Percentiles rank a stretch among this genome's conserved stretches.
Conservation (phyloP, 2,888 invertebrate genomes). For the Agapostemon virescens region DNA sequence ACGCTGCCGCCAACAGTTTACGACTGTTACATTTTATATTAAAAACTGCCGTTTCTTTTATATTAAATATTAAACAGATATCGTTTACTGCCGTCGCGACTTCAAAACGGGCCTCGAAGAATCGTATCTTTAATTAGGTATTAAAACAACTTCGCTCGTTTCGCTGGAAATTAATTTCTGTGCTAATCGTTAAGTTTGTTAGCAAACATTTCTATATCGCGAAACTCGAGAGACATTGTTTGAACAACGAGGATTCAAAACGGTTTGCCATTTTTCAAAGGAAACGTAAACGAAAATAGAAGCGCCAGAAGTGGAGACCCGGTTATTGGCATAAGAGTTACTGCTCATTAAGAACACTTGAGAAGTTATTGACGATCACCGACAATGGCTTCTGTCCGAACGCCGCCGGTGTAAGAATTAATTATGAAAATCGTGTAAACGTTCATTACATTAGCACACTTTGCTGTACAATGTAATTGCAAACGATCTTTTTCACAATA, state of each 20-base stretch:
- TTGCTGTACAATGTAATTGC: background rate
- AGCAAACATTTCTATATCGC: too few relatives aligned
- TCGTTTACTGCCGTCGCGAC: background rate
- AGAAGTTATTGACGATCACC: background rate
- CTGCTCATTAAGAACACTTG: background rate
- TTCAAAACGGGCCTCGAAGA: background rate
- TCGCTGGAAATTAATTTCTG: background rate
- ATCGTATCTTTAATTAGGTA: background rate
- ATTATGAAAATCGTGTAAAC: background rate
- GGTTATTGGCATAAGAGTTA: background rate
- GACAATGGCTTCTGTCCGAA: background rate
- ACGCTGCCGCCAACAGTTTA: background rate
- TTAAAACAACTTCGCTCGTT: background rate
- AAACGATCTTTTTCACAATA: background rate
- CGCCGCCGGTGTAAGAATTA: background rate
- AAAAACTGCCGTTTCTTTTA: background rate
- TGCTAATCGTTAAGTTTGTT: background rate
- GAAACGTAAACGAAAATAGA: background rate
- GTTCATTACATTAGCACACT: background rate
- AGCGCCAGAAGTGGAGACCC: background rate
- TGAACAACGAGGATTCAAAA: background rate
- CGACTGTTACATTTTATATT: background rate
- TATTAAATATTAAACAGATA: slow-evolving; percentile 5
- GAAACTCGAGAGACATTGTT: too few relatives aligned
- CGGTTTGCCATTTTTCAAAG: background rate